Percentiles rank a stretch among this genome's conserved stretches.
Evolutionary conservation across 2,113 vertebrate genomes (phyloP).

Genomic region (Brachionichthys hirsutus): DNA sequence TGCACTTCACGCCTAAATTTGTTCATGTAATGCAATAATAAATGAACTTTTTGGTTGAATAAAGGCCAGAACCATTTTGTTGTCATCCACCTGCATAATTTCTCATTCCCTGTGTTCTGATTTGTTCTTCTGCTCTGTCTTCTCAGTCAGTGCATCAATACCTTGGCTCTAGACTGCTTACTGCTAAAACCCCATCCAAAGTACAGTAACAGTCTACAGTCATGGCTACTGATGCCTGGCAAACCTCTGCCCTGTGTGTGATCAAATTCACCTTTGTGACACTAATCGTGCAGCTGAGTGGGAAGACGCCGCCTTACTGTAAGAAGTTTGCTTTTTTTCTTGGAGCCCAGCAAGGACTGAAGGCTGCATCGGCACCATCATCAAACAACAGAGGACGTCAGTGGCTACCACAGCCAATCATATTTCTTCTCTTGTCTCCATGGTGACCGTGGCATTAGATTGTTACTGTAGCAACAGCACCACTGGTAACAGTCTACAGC

Average conservation of each 20-base stretch:
- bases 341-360: conserved; percentile 51
- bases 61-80: conserved; percentile 3
- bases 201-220: conserved; percentile 99
- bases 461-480: conserved; percentile 96
- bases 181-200: conserved; percentile 84
- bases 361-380: conserved; percentile 62
- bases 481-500: conserved; percentile 99
- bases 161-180: conserved; percentile 99
- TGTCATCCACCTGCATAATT: conserved; percentile 15
- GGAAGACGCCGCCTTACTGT: conserved; percentile 36
- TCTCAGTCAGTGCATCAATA: conserved; percentile 86
- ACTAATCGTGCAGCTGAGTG: conserved; percentile 39
- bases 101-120: conserved; percentile 21
- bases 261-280: conserved; percentile 30
- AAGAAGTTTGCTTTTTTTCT: conserved; percentile 39
- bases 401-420: conserved; percentile 79
- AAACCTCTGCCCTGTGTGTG: conserved; percentile 64
- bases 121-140: conserved; percentile 9
- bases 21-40: conserved; percentile 11
- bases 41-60: not conserved
- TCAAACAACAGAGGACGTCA: conserved; percentile 61
- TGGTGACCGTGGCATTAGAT: conserved; percentile 99
- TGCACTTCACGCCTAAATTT: conserved; percentile 23
- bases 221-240: conserved; percentile 98
- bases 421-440: conserved; percentile 76